Base-by-base conservation (phyloP, 1,140 invertebrate genomes). In the Leptopilina boulardi region DNA sequence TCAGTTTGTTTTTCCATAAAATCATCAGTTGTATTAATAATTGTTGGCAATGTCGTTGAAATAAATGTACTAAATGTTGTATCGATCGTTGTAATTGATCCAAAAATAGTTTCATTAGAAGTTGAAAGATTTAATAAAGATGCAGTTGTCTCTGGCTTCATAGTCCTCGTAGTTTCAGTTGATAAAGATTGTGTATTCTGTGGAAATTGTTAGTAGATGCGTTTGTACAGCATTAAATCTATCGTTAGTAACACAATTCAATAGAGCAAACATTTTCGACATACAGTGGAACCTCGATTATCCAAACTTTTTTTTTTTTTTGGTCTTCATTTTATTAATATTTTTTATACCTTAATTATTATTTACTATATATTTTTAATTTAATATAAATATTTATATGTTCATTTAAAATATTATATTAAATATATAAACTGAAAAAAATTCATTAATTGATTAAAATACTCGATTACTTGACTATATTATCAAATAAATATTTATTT, bases 151-250 rank as follows among this genome's bases (percentile, higher is more conserved):
- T 72, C 74, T 19, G 79, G 34, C 34, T 38, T 38, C 5, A 38
- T 38, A 38, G 1, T 38, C 34, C 34, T 71, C 10, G 73, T 70
- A n/a, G 59, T 26, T 44, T 73, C 82, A 59, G 77, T 82, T 18
- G 84, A 87, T 26, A 77, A 76, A 30, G 79, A 78, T 59, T 83
- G 75, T 70, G 87, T 82, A 30, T 77, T 84, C 74, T 82, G 80
- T 82, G 89, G 88, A 89, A 88, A 91, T 89, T 83, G 90, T 91
- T 90, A 90, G 89, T 89, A 89, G 82, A 89, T 89, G 89, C 89
- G 86, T 85, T n/a, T 87, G 86, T 91, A 73, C 82, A 82, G 85
- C 82, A 82, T 86, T 82, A 88, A 86, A 86, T n/a, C 82, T 79
- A 77, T 85, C 75, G 88, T 90, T 90, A 91, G 89, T 90, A 89